Evolutionary conservation across 1,140 invertebrate genomes (phyloP).

Genomic region (Holcopasites calliopsidis): DNA sequence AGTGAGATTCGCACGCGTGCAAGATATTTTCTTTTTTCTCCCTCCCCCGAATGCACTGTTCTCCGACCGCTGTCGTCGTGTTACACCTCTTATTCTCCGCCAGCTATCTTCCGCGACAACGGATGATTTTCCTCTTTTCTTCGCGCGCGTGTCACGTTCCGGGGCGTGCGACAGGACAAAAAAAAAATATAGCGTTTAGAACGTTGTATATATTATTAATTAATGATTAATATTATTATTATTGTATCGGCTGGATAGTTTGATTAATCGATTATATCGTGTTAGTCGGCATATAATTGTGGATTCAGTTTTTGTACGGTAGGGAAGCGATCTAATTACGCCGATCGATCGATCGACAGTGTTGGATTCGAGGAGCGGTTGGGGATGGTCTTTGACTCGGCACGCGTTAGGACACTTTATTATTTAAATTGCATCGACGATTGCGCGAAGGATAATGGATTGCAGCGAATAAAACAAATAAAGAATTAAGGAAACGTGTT

Average conservation of each 20-base stretch:
- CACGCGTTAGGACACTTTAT: neutral
- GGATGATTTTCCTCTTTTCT: conserved; percentile 10
- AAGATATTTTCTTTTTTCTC: too few relatives aligned
- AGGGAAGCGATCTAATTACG: conserved; percentile 26
- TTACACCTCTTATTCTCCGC: too few relatives aligned
- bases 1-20: neutral
- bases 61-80: too few relatives aligned
- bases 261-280: conserved; percentile 71
- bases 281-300: conserved; percentile 70
- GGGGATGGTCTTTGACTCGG: neutral
- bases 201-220: conserved; percentile 75
- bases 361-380: conserved; percentile 7
- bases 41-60: too few relatives aligned
- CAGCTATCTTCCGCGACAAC: too few relatives aligned
- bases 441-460: neutral
- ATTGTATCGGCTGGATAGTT: conserved; percentile 71
- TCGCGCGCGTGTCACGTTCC: conserved; percentile 60
- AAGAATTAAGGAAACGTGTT: conserved; percentile 26
- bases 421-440: conserved; percentile 24
- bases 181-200: conserved; percentile 59
- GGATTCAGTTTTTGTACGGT: conserved; percentile 69
- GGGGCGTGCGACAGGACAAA: conserved; percentile 65
- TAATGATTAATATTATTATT: conserved; percentile 71
- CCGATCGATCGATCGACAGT: conserved; percentile 49
- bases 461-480: conserved; percentile 20